Base-by-base conservation (phyloP, 2,797 vertebrate species). In the Enteromius treurensis region DNA sequence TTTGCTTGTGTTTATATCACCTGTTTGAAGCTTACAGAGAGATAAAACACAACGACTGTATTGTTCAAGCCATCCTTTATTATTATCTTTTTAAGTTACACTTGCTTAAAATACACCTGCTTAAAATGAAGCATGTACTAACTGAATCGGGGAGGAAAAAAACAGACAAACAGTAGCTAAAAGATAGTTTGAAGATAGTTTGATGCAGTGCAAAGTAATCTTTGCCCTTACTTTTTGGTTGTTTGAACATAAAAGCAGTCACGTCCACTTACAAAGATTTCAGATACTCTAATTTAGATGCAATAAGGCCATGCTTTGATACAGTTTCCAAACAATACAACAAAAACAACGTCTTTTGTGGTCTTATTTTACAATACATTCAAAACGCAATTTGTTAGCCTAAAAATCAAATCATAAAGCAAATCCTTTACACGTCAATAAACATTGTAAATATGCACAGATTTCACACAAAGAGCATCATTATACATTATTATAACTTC, bases 111-210 rank as follows among this genome's bases (percentile, higher is more conserved):
- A 42, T 42, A 42, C 40, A 45, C 11, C 42, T 26, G 26, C 55
- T 49, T 51, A 19, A 74, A 45, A 71, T 8, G 3, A 70, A 32
- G 73, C 19, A 13, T 7, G 26, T 49, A 60, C 49, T n/a, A 10
- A 40, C 9, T 14, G 40, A 51, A 19, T 58, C 8, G 8, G 0
- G 0, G 10, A 11, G 2, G 1, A 4, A 47, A 55, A 23, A 58
- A 21, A 67, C 8, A 75, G 1, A 26, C 26, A 4, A 4, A 6
- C 40, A 53, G 34, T 26, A 26, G 26, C 26, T 7, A 3, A 75
- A 53, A 58, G 11, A 15, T 83, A 94, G 93, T 95, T 94, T 94
- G 93, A 92, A 1, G 8, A 89, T 88, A 93, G 89, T 42, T 42
- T 90, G 60, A 51, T 84, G 70, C 70, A 87, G 87, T 88, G 86